Evolutionary conservation across 2,797 vertebrate species (phyloP).

Genomic region (Dallia pectoralis): DNA sequence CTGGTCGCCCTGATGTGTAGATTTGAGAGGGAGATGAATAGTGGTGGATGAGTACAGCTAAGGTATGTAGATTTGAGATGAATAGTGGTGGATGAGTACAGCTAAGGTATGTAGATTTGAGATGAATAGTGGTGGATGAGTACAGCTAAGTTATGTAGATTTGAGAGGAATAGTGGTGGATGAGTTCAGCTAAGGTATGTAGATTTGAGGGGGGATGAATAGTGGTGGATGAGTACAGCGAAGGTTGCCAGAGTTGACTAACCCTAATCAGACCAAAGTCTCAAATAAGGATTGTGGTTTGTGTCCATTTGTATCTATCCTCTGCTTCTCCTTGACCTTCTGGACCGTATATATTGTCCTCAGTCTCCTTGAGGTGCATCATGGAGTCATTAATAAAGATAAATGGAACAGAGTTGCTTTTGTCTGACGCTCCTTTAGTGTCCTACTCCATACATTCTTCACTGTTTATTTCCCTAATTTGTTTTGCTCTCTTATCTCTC

Average conservation of each 20-base stretch:
- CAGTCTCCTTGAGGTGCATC: conserved; percentile 7
- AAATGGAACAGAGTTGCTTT: conserved; percentile 21
- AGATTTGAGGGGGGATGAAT: conserved; percentile 18
- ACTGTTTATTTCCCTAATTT: not conserved
- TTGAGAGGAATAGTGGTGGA: too few species aligned
- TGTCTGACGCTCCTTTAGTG: not conserved
- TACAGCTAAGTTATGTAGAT: conserved; percentile 21
- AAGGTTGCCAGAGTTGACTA: conserved; percentile 16
- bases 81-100: conserved; percentile 13
- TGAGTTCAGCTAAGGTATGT: too few species aligned
- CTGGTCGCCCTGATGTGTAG: conserved; percentile 23
- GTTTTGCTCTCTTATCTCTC: too few species aligned
- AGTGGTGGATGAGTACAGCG: conserved; percentile 13
- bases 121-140: conserved; percentile 6
- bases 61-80: conserved; percentile 14
- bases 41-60: conserved; percentile 14
- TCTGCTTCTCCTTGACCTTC: not conserved
- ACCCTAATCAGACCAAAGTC: conserved; percentile 30
- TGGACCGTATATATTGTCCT: not conserved
- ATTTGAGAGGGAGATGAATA: conserved; percentile 13
- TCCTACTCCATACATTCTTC: not conserved
- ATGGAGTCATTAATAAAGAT: conserved; percentile 53
- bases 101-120: conserved; percentile 16
- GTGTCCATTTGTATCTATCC: not conserved
- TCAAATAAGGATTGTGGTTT: not conserved